Evolutionary conservation across 1,140 invertebrate species (phyloP), one percentile per base, ranked within the genome.

Genomic region (Drosophila quadrilineata): DNA sequence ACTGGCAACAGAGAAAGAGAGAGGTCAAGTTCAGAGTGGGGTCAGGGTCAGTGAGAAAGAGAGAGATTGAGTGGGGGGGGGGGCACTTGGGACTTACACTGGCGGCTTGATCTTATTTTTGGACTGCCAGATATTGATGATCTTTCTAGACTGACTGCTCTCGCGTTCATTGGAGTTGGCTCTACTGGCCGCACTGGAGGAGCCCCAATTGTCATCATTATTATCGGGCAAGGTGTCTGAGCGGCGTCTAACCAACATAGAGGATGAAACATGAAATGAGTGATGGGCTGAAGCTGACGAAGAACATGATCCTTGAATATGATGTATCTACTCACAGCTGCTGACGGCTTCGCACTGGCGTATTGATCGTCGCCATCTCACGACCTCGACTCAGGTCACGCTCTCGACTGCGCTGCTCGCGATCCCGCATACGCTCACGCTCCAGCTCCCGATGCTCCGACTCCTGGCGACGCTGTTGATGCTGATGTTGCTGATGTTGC

Each of bases 151-250:
- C 71, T 85, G 79, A 79, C 80, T 85, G 49, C 31, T 62, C 14
- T 87, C 79, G 31, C 82, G 76, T 19, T 84, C 84, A 46, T 43
- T 70, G 17, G 87, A 88, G 40, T 82, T 84, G 48, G 74, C 87
- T 29, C 86, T 66, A 62, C 87, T 88, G 17, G 77, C 73, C 46
- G 69, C 82, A 40, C 87, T 88, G 43, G 87, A 88, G 21, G 87
- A 88, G 24, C 82, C 82, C 87, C 87, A 88, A 58, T 87, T 85
- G 68, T 88, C 82, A 53, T 88, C 87, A n/a, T 88, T 77, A 53
- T 88, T 82, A n/a, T 87, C 82, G 54, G 56, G 60, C 28, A 29
- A 35, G 14, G 59, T 63, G 29, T 52, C 72, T 17, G 60, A 57
- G 38, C 76, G 71, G 6, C 79, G 77, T 40, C 79, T 85, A 48